phyloP scores from a whole-genome alignment of 2,888 invertebrate genomes.

The Cynaeus angustus region DNA sequence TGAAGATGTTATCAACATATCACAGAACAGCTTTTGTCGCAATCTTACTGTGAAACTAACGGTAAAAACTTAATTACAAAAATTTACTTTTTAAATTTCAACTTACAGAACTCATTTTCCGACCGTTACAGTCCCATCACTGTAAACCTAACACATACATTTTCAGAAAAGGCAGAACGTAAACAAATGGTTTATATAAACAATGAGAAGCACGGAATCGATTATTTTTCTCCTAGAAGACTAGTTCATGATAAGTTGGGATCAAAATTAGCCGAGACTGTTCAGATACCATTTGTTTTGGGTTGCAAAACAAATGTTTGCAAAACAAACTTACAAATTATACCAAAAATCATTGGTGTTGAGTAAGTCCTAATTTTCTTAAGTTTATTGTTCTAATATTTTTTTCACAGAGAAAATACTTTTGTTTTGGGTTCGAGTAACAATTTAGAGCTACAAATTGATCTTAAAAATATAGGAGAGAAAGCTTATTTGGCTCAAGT shows the following conservation, averaged over 20 bases:
- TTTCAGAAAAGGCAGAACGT: constrained; percentile 35
- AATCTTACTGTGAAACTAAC: constrained; percentile 45
- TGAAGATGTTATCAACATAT: neutral
- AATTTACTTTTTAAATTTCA: neutral
- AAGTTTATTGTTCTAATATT: neutral
- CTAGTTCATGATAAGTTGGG: constrained; percentile 52
- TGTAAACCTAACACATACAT: constrained; percentile 51
- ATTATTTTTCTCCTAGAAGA: constrained; percentile 61
- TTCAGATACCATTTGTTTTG: constrained; percentile 66
- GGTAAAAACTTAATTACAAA: neutral
- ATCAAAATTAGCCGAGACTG: constrained; percentile 55
- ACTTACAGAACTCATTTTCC: constrained; percentile 32
- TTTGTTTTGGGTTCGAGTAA: constrained; percentile 67
- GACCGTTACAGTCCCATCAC: constrained; percentile 54
- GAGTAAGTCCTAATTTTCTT: neutral
- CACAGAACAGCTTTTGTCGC: constrained; percentile 42
- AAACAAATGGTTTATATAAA: constrained; percentile 48
- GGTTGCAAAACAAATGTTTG: constrained; percentile 75
- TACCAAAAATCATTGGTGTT: constrained; percentile 53
- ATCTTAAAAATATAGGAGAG: constrained; percentile 71
- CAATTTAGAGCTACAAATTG: constrained; percentile 61
- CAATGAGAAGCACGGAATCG: constrained; percentile 42
- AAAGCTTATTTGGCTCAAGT: constrained; percentile 73
- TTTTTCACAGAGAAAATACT: constrained; percentile 54
- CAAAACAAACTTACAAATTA: constrained; percentile 70